Percentiles rank a stretch among this genome's conserved stretches.
These are phyloP conservation scores for Apodemus speciosus DNA, from an alignment of 2,113 vertebrate species.

Conservation along the genomic window DNA sequence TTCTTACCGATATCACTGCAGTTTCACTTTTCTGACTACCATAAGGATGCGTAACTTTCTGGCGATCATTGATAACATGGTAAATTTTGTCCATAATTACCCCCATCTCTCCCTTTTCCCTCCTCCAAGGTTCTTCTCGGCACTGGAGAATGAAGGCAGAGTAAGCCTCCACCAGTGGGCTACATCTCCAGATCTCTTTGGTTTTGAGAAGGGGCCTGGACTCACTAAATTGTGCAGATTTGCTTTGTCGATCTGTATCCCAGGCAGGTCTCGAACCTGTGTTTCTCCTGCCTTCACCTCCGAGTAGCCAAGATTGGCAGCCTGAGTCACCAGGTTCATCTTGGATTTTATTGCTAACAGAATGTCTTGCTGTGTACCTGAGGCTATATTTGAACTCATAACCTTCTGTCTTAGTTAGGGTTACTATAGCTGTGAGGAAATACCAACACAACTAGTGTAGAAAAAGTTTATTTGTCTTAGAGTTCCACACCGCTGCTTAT, in stretches of 20 bases:
- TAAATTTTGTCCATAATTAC: background rate
- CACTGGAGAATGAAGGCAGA: background rate
- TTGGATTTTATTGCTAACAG: background rate
- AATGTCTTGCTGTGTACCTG: background rate
- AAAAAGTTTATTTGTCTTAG: background rate
- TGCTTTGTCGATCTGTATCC: background rate
- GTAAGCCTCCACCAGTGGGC: background rate
- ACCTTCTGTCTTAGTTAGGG: background rate
- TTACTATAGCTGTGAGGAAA: background rate
- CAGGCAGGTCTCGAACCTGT: background rate
- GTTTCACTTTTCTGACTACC: background rate
- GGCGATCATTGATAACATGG: background rate
- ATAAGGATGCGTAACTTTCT: background rate
- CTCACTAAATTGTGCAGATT: background rate
- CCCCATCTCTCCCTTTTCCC: too few species aligned
- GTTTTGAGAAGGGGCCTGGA: background rate
- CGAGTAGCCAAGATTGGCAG: background rate
- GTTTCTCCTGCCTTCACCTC: background rate
- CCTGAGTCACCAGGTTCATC: too few species aligned
- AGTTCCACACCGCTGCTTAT: background rate
- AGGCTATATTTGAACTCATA: background rate
- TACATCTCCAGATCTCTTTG: background rate
- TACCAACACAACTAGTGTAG: background rate
- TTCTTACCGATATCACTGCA: background rate
- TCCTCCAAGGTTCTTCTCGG: too few species aligned